Conservation (phyloP, 2,113 vertebrate genomes). For the Siniperca knerii region DNA sequence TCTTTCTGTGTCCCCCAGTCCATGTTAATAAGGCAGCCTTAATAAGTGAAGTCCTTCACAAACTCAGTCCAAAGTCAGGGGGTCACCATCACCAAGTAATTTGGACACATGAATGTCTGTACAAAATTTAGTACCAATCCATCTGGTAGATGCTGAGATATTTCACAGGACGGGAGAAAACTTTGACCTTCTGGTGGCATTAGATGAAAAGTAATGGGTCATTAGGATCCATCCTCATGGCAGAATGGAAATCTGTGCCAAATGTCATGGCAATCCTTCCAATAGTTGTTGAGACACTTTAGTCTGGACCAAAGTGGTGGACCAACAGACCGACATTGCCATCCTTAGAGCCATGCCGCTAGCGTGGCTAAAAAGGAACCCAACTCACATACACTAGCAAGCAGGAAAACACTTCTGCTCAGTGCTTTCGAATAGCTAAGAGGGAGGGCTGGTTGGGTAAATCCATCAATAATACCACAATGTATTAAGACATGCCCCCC, state of each 20-base stretch:
- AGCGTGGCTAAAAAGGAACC: no score
- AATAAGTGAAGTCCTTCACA: no score
- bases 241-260: not conserved
- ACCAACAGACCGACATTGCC: not conserved
- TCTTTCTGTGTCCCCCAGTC: not conserved
- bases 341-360: not conserved
- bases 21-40: not conserved
- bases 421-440: not conserved
- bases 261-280: no score
- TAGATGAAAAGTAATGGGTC: not conserved
- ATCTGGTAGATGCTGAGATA: not conserved
- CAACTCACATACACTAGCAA: not conserved
- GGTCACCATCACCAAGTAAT: not conserved
- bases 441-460: not conserved
- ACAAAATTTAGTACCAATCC: not conserved
- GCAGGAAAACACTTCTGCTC: not conserved
- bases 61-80: not conserved
- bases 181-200: not conserved
- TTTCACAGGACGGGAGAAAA: not conserved
- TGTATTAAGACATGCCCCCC: not conserved
- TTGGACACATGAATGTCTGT: no score
- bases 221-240: not conserved
- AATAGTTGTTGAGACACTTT: no score
- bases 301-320: not conserved
- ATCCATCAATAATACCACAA: conserved; percentile 1